Percentiles rank a stretch among this genome's conserved stretches.
phyloP scores from a whole-genome alignment of 1,140 invertebrate species.

The Zaprionus kolodkinae region DNA sequence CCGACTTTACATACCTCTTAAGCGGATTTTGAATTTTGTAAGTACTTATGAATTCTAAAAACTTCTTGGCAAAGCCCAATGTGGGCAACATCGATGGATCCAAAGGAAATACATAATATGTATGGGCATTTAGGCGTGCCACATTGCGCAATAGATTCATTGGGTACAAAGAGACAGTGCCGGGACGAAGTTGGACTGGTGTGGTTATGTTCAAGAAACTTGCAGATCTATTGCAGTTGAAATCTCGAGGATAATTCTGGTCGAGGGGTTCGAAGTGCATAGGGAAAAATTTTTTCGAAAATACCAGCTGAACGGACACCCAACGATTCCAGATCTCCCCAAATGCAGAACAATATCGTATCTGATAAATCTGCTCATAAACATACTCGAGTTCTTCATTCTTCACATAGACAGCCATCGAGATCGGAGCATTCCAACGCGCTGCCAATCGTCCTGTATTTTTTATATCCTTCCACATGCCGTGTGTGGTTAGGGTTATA shows the following conservation, averaged over 20 bases:
- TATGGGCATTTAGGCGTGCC: constrained; percentile 42
- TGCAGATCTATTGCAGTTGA: background rate
- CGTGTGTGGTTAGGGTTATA: constrained; percentile 45
- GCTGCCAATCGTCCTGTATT: constrained; percentile 26
- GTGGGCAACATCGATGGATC: constrained; percentile 39
- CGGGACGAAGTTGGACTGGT: no score
- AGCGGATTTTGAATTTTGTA: background rate
- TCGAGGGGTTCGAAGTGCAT: background rate
- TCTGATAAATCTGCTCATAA: constrained; percentile 11
- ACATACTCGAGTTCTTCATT: constrained; percentile 8
- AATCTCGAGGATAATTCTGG: background rate
- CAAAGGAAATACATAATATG: constrained; percentile 35
- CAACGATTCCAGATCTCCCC: constrained; percentile 8
- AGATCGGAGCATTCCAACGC: constrained; percentile 50
- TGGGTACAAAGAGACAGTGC: constrained; percentile 18
- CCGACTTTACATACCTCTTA: constrained; percentile 17
- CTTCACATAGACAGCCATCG: constrained; percentile 40
- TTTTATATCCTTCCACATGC: constrained; percentile 26
- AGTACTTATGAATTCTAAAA: constrained; percentile 12
- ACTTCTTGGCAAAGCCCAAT: background rate
- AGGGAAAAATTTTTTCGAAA: constrained; percentile 24
- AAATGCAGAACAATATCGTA: constrained; percentile 32
- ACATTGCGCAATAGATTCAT: constrained; percentile 41
- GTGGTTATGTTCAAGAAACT: background rate
- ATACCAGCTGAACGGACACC: constrained; percentile 46